Base-by-base conservation (phyloP, 2,888 invertebrate species). In the Eupithecia insigniata region DNA sequence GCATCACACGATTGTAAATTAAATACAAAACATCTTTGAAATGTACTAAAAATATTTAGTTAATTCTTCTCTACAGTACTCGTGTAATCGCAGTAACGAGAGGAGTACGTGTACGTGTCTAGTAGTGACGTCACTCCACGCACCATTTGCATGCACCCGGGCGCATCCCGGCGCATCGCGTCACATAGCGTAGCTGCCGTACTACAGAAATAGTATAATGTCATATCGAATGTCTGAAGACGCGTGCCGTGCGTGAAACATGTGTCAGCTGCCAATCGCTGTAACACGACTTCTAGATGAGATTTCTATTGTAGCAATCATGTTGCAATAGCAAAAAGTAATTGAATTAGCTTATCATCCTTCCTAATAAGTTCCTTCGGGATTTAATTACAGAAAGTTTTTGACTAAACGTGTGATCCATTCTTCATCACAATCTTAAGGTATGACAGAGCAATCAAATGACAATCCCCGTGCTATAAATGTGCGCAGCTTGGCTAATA, bases 111-210 rank as follows among this genome's bases (percentile, higher is more conserved):
- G 10, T 62, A 62, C 32, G 61, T 81, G 68, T 71, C 65, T 69
- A 81, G 79, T 72, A 75, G 81, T 66, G 86, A 87, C 87, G 91
- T 90, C 89, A 91, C 89, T 92, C 87, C 87, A 91, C 90, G 92
- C 92, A 91, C 92, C 92, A 93, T 94, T 93, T 93, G 90, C 86
- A 88, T 90, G 90, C 91, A 90, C 85, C 85, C 90, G 89, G 84
- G 90, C 91, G 90, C 90, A 89, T 86, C 89, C 80, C 87, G 83
- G 89, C 90, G 90, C 90, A 88, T 87, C 89, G 79, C 86, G 81
- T 79, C 84, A 85, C 86, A 87, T 85, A 73, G 88, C 79, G 79
- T 78, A 78, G 80, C 82, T 81, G 83, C 81, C 81, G 76, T 81
- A 80, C 85, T 86, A 91, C 92, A 90, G 84, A 90, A 92, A 92